phyloP scores from a whole-genome alignment of 2,797 vertebrate genomes.

The Parambassis ranga region DNA sequence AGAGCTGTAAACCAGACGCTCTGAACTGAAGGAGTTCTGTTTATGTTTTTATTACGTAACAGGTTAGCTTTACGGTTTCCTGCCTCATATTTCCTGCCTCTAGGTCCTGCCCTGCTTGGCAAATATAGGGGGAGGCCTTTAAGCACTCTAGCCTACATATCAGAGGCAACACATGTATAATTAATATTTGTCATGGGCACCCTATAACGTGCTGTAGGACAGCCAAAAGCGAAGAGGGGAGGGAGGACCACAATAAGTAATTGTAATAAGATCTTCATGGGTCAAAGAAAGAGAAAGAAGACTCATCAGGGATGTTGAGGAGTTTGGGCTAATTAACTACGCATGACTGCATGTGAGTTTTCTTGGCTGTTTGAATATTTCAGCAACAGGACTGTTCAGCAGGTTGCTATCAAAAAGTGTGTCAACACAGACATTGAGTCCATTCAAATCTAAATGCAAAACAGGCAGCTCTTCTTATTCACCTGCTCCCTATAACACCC shows the following conservation, averaged over 20 bases:
- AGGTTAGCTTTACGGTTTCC: constrained; percentile 26
- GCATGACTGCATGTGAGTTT: background rate
- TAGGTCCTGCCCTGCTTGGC: constrained; percentile 68
- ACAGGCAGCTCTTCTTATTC: background rate
- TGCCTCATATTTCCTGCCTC: constrained; percentile 57
- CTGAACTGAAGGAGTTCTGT: constrained; percentile 3
- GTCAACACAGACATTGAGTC: background rate
- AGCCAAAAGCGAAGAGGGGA: constrained; percentile 9
- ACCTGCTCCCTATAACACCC: background rate
- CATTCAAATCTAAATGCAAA: constrained; percentile 70
- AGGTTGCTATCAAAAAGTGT: constrained; percentile 26
- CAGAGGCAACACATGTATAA: constrained; percentile 62
- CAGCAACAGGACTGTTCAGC: background rate
- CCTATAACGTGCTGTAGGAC: constrained; percentile 20
- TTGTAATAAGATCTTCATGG: constrained; percentile 29
- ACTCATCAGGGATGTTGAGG: background rate
- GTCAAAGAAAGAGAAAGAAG: constrained; percentile 22
- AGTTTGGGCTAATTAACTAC: background rate
- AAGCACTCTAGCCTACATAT: constrained; percentile 60
- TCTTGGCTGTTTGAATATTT: constrained; percentile 18
- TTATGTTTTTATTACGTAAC: constrained; percentile 40
- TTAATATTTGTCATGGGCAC: constrained; percentile 60
- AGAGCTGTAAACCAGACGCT: background rate
- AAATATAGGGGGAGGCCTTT: constrained; percentile 36
- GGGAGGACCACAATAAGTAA: constrained; percentile 15